phyloP scores from a whole-genome alignment of 2,113 vertebrate species.

The Myiozetetes cayanensis region DNA sequence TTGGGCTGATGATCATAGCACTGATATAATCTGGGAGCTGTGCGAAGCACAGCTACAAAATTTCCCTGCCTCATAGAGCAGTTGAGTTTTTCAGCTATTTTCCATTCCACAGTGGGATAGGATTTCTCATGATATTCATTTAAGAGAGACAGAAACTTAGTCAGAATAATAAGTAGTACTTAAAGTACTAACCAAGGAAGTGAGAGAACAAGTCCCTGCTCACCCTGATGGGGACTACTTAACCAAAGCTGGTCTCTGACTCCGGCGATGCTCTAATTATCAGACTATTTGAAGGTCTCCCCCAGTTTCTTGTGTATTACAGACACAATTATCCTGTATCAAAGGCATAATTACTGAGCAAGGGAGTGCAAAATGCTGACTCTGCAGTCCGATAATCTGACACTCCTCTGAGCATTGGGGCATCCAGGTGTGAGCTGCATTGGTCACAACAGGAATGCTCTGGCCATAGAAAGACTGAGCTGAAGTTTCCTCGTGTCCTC shows the following conservation, averaged over 20 bases:
- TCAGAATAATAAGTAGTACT: slow-evolving; percentile 12
- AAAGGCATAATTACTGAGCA: neutral
- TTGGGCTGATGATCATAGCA: neutral
- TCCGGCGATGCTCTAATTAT: slow-evolving; percentile 4
- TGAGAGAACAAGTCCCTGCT: slow-evolving; percentile 3
- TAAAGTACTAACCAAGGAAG: neutral
- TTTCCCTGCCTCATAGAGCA: neutral
- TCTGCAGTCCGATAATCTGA: neutral
- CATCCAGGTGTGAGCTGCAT: neutral
- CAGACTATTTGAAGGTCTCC: neutral
- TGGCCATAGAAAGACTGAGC: neutral
- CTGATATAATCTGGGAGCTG: neutral
- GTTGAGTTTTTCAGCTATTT: neutral
- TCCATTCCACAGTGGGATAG: neutral
- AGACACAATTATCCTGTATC: neutral
- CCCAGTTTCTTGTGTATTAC: neutral
- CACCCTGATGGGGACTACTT: neutral
- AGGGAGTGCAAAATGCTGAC: neutral
- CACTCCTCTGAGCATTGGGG: neutral
- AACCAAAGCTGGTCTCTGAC: slow-evolving; percentile 2
- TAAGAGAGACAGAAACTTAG: neutral
- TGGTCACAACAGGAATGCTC: neutral
- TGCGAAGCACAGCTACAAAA: neutral
- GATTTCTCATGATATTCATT: neutral
- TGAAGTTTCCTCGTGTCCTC: accelerated